Percentiles rank a stretch among this genome's conserved stretches.
phyloP scores from a whole-genome alignment of 2,113 vertebrate species.

The Phoxinus phoxinus region DNA sequence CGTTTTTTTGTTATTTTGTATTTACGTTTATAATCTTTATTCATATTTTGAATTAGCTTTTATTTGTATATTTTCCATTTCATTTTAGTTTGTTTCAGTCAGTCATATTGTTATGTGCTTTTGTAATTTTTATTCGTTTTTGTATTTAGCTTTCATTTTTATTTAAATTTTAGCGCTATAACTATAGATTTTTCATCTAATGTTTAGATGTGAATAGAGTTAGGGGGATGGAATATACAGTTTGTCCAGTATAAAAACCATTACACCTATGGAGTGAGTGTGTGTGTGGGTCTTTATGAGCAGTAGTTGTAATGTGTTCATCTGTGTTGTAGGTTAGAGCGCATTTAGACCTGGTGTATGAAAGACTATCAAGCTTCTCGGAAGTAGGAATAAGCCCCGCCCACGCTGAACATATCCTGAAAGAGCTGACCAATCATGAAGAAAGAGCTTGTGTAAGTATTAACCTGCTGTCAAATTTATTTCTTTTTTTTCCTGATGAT shows the following conservation, averaged over 20 bases:
- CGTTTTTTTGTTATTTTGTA: background rate
- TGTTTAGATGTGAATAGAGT: background rate
- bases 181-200: background rate
- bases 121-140: background rate
- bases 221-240: too few species aligned
- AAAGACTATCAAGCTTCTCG: constrained; percentile 82
- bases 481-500: background rate
- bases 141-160: background rate
- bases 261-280: background rate
- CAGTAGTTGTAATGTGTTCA: background rate
- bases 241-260: too few species aligned
- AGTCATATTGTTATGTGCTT: background rate
- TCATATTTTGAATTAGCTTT: background rate
- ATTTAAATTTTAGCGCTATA: background rate
- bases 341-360: constrained; percentile 81
- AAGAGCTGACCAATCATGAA: constrained; percentile 84
- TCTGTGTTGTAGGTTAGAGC: constrained; percentile 80
- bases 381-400: constrained; percentile 90
- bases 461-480: background rate
- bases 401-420: constrained; percentile 87
- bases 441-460: constrained; percentile 84
- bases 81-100: background rate
- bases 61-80: background rate
- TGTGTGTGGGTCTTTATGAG: background rate
- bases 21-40: background rate